Base-by-base conservation (phyloP, 2,113 vertebrate genomes). In the Circaetus gallicus region DNA sequence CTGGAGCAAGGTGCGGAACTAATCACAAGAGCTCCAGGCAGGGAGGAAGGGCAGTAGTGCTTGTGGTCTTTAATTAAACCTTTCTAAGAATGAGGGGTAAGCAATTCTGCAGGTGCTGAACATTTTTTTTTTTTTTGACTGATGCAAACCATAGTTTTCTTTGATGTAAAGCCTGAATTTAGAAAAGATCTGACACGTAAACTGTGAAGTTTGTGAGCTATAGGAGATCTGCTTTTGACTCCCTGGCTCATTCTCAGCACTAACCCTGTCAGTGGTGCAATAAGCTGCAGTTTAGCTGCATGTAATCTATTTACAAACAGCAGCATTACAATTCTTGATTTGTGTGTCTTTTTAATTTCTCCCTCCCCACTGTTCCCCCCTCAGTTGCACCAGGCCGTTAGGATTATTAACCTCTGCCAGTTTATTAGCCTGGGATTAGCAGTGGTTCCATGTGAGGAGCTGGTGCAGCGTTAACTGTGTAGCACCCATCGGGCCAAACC, bases 401-500 rank as follows among this genome's bases (percentile, higher is more conserved):
- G 38, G 58, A 25, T 61, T 56, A 72, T 62, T 74, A 63, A 42
- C 13, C 31, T 52, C 50, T 1, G 1, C 10, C 56, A 25, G 13
- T 50, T 62, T 16, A 26, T 40, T 49, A 66, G 18, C 45, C 79
- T 24, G 24, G 59, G 67, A 24, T 61, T 34, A 56, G 7, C 43
- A 3, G 15, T 34, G 18, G 15, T 29, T 40, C 1, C 1, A 10
- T 1, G 4, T 1, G 19, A 55, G 56, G 32, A 40, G 9, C 62
- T 80, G 45, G 24, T 18, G 43, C 49, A 10, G 13, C 10, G 1
- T 45, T 45, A 40, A 24, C 55, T 5, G 4, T 11, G 45, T 12
- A 40, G 18, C 4, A 19, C 6, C 38, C 3, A 0, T 40, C 6
- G 8, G n/a, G n/a, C 14, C 52, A 66, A 66, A 66, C 11, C 0